These are phyloP conservation scores for Tetranychus truncatus DNA, from an alignment of 2,888 invertebrate species.

Conservation along the genomic window DNA sequence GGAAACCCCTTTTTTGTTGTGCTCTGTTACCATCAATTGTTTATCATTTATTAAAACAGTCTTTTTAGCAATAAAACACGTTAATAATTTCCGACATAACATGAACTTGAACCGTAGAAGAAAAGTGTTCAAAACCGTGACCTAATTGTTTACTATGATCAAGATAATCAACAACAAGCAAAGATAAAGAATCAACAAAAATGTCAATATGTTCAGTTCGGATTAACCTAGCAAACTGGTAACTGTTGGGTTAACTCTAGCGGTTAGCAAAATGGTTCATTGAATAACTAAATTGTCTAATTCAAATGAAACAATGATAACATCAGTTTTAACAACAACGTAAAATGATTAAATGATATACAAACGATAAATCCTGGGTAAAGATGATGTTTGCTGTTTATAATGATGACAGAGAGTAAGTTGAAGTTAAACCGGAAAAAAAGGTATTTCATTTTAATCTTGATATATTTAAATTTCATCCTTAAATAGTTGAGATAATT, in stretches of 20 bases:
- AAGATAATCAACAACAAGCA: background rate
- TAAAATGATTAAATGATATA: background rate
- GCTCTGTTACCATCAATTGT: too few species aligned
- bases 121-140: background rate
- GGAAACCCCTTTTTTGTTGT: too few species aligned
- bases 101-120: background rate
- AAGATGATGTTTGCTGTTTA: too few species aligned
- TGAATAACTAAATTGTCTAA: background rate
- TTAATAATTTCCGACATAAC: too few species aligned
- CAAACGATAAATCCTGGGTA: background rate
- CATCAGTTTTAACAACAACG: background rate
- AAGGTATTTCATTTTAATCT: background rate
- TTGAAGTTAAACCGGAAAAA: background rate
- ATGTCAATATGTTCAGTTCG: background rate
- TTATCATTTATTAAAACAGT: too few species aligned
- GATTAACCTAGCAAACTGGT: background rate
- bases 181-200: background rate
- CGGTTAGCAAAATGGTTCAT: background rate
- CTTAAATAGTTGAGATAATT: background rate
- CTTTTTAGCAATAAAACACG: too few species aligned
- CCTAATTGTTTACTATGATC: background rate
- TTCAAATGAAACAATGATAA: background rate
- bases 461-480: background rate
- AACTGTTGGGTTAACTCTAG: background rate
- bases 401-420: background rate